Evolutionary conservation across 2,797 vertebrate species (phyloP), one percentile per base, ranked within the genome.

Genomic region (Neoniphon sammara): DNA sequence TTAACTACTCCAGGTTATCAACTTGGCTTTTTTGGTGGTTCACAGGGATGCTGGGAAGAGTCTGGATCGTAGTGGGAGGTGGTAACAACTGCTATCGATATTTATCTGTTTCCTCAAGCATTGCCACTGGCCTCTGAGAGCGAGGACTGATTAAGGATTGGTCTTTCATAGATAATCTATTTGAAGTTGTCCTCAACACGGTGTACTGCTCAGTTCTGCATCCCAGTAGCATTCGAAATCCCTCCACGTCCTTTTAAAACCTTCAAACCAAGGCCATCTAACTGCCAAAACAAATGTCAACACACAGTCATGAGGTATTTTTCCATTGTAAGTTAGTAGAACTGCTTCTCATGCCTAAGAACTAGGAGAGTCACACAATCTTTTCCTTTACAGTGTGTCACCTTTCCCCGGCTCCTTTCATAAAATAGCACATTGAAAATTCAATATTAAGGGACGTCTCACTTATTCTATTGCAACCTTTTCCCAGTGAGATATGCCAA

Each of bases 211-310:
- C 73, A 34, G 70, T 76, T 75, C 54, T 58, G 66, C 81, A 71
- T 80, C 74, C 66, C 46, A 54, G 62, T 25, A 63, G 36, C 39
- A 9, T 75, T 63, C 75, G 57, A 83, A 79, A 77, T 70, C 70
- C 47, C 42, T 76, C 75, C 78, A 83, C 68, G 72, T 72, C 34
- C n/a, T 65, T 72, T 75, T 14, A 68, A 34, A 82, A 70, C 36
- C 58, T 70, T 72, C 31, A 71, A 70, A 73, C 59, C 64, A 17
- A 61, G 6, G 73, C 23, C 63, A 66, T 58, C 62, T 73, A 59
- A 70, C 75, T 78, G 78, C 31, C 84, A 80, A 73, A 55, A 54
- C 64, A 78, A 68, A 36, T 64, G 69, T 70, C 75, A 75, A 31
- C 11, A 49, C 52, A 70, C 56, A 73, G 50, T 27, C 64, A 58